Conservation (phyloP, 2,888 invertebrate genomes). For the Nemapogon koenigi region DNA sequence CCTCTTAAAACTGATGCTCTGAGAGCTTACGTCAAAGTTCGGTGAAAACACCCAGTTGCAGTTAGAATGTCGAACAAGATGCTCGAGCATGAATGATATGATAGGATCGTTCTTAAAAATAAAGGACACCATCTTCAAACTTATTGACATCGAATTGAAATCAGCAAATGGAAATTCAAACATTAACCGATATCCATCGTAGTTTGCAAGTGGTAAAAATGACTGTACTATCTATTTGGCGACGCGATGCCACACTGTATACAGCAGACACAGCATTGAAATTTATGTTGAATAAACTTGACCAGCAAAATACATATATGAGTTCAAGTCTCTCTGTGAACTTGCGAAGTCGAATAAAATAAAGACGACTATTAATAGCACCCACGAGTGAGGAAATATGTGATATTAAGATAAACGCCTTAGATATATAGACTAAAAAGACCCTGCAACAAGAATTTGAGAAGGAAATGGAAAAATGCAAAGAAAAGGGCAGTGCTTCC, state of each 20-base stretch:
- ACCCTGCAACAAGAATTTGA: slow-evolving; percentile 14
- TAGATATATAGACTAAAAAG: slow-evolving; percentile 11
- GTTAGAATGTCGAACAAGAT: not conserved
- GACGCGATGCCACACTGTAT: not conserved
- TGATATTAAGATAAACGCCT: not conserved
- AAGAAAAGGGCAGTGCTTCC: no score
- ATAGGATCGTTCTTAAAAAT: not conserved
- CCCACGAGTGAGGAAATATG: not conserved
- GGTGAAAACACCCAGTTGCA: no score
- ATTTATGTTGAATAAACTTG: not conserved
- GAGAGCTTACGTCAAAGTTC: no score
- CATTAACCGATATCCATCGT: not conserved
- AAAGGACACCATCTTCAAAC: not conserved
- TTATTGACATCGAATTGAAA: not conserved
- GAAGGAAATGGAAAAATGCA: slow-evolving; percentile 13
- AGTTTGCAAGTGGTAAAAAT: not conserved
- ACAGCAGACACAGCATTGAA: not conserved
- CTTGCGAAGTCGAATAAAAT: not conserved
- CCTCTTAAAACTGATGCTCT: no score
- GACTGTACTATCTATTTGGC: not conserved
- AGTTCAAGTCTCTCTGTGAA: not conserved
- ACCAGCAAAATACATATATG: not conserved
- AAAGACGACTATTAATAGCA: not conserved
- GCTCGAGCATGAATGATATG: not conserved
- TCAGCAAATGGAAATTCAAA: not conserved